Evolutionary conservation across 2,113 vertebrate genomes (phyloP), one percentile per base, ranked within the genome.

Genomic region (Myrmecobius fasciatus): DNA sequence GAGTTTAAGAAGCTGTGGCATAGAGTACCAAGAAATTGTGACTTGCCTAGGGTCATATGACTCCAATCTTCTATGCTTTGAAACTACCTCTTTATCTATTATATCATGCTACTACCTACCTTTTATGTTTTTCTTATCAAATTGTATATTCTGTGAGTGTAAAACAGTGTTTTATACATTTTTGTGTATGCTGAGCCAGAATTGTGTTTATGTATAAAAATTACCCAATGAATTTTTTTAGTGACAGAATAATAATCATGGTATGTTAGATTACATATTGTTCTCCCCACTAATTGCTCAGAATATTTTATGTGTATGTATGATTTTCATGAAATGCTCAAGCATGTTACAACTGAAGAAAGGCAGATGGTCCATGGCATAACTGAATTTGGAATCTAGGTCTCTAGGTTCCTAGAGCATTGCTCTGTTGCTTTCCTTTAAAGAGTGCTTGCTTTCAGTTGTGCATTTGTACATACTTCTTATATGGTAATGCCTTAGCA

Each of bases 281-380:
- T 53, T 93, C 52, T 93, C 25, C 6, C 91, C 48, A 28, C 56
- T 46, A 75, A 91, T 26, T 94, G n/a, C 8, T 46, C 91, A 83
- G 51, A 94, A 52, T 92, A 9, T 93, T 94, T 96, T 95, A 48
- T 89, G 48, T 75, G 26, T 8, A 89, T 25, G 53, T 93, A 3
- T 92, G 83, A 92, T 48, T 56, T 93, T 95, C 56, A 26, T 93
- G 52, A 95, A 96, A 53, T 83, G 83, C 25, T 89, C 28, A 92
- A 17, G 14, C 92, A 26, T 56, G 88, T 93, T 91, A 93, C 91
- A 36, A 54, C 48, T 93, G 31, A 5, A 89, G 48, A 90, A 91
- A 83, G 31, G 14, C 36, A n/a, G 60, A 75, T 75, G 60, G 60
- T n/a, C 36, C 36, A n/a, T 75, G 67, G 31, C 36, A 75, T 20